These are phyloP conservation scores for Amazonetta brasiliensis DNA, from an alignment of 2,797 vertebrate species.

Conservation along the genomic window DNA sequence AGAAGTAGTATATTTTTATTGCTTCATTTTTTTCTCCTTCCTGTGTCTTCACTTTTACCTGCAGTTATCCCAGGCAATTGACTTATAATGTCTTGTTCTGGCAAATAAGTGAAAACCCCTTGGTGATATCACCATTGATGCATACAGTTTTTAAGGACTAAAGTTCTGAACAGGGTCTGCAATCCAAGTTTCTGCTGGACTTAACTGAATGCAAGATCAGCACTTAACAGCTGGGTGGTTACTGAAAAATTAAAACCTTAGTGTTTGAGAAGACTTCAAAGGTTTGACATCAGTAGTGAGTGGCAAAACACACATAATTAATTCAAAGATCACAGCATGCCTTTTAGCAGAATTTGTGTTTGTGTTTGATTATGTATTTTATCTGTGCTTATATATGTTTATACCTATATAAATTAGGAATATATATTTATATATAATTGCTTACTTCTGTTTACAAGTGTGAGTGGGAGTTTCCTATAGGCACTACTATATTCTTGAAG, in stretches of 20 bases:
- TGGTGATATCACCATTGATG: not conserved
- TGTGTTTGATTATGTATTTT: not conserved
- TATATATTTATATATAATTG: not conserved
- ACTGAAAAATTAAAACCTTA: not conserved
- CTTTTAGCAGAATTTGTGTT: not conserved
- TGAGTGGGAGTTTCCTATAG: not conserved
- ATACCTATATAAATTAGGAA: not conserved
- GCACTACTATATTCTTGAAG: not conserved
- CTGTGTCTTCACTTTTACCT: not conserved
- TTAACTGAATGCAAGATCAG: not conserved
- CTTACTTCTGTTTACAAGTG: not conserved
- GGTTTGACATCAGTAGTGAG: not conserved
- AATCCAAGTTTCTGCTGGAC: not conserved
- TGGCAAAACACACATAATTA: not conserved
- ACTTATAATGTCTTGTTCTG: not conserved
- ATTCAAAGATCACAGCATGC: not conserved
- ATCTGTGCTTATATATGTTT: not conserved
- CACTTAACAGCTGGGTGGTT: not conserved
- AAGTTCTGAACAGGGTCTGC: not conserved
- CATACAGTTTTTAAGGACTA: conserved; percentile 3
- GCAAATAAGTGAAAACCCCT: not conserved
- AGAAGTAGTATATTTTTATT: not conserved
- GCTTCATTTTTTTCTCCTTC: not conserved
- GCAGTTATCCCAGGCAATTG: not conserved
- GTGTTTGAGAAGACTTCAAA: not conserved